Evolutionary conservation across 2,113 vertebrate species (phyloP).

Genomic region (Phainopepla nitens): DNA sequence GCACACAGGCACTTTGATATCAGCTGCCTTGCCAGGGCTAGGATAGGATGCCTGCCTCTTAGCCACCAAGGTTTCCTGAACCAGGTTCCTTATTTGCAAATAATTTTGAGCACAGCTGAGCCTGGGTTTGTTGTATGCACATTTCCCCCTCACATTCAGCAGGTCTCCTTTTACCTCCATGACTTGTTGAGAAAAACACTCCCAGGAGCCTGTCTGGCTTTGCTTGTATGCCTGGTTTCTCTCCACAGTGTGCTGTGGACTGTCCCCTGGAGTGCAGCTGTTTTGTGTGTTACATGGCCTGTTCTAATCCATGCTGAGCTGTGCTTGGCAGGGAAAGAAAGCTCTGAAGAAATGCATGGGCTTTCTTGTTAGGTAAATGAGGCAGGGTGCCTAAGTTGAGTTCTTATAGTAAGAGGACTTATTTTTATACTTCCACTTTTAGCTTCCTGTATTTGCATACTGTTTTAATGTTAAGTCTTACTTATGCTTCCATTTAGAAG

Average conservation of each 20-base stretch:
- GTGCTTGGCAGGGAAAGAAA: background rate
- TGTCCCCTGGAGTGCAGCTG: background rate
- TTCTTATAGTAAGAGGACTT: constrained; percentile 24
- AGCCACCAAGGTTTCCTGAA: background rate
- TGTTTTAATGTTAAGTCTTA: background rate
- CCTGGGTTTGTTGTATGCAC: background rate
- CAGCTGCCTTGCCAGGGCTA: background rate
- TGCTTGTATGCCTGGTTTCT: background rate
- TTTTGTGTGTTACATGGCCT: background rate
- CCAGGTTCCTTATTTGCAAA: background rate
- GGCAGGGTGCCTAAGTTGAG: background rate
- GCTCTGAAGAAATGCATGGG: background rate
- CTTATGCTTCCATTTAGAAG: background rate
- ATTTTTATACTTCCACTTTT: constrained; percentile 27
- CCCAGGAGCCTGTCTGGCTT: background rate
- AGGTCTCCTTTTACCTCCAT: background rate
- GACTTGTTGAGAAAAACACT: background rate
- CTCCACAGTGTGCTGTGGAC: background rate
- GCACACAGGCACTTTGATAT: background rate
- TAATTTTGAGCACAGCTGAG: background rate
- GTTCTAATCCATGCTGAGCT: background rate
- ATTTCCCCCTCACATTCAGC: background rate
- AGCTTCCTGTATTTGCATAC: background rate
- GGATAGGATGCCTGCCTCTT: background rate
- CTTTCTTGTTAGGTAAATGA: background rate